phyloP scores from a whole-genome alignment of 2,113 vertebrate species.

The Gymnorhina tibicen region DNA sequence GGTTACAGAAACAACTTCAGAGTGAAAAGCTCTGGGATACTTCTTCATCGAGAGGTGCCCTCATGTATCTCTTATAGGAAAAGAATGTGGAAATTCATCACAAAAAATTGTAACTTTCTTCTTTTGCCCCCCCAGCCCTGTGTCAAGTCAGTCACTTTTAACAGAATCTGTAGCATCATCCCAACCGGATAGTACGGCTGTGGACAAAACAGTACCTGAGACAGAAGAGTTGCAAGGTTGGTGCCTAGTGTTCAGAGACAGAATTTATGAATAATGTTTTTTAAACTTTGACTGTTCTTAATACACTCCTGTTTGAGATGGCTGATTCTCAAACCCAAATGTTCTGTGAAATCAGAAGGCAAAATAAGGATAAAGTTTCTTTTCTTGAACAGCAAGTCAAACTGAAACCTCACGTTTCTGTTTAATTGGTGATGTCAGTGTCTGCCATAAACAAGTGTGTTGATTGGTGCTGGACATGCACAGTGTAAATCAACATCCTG shows the following conservation, averaged over 20 bases:
- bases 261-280: neutral
- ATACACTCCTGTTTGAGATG: neutral
- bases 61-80: neutral
- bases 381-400: neutral
- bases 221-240: slow-evolving; percentile 81
- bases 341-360: neutral
- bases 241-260: neutral
- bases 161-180: slow-evolving; percentile 77
- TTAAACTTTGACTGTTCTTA: neutral
- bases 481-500: neutral
- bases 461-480: neutral
- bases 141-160: slow-evolving; percentile 77
- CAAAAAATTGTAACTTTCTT: neutral
- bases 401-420: neutral
- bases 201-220: slow-evolving; percentile 75
- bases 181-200: slow-evolving; percentile 72
- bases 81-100: neutral
- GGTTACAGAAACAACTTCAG: neutral
- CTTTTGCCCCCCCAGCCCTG: slow-evolving; percentile 55
- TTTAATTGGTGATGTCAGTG: neutral
- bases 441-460: neutral
- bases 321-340: neutral
- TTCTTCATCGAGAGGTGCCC: neutral
- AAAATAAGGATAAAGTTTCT: neutral
- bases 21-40: neutral